Percentiles rank a stretch among this genome's conserved stretches.
phyloP scores from a whole-genome alignment of 2,113 vertebrate genomes.

The Anoura caudifer region DNA sequence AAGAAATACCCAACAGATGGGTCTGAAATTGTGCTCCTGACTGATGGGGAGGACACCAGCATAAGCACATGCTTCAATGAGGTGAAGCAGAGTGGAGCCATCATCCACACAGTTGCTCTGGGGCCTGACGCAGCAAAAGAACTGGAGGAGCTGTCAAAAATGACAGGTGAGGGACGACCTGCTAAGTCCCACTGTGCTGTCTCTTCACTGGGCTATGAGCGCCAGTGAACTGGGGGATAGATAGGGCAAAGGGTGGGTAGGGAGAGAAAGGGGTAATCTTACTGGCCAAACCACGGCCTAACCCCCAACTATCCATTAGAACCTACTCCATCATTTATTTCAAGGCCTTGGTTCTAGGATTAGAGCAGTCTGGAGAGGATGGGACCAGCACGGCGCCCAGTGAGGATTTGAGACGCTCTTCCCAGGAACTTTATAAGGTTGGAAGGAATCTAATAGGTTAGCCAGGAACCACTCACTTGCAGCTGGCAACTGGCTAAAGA shows the following conservation, averaged over 20 bases:
- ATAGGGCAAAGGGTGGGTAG: no score
- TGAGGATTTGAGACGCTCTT: neutral
- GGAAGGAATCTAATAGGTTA: neutral
- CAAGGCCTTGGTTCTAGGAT: neutral
- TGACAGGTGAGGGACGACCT: slow-evolving; percentile 73
- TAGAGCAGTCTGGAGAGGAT: neutral
- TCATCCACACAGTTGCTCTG: slow-evolving; percentile 79
- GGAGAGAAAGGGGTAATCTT: fast-evolving
- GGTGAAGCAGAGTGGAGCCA: slow-evolving; percentile 71
- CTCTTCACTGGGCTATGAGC: neutral
- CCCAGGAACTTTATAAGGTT: neutral
- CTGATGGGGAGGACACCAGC: slow-evolving; percentile 72
- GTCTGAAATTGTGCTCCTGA: slow-evolving; percentile 80
- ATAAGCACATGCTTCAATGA: slow-evolving; percentile 54
- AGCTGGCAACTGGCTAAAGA: neutral
- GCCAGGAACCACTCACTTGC: neutral
- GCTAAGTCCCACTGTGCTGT: neutral
- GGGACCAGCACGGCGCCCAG: neutral
- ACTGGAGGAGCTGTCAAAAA: slow-evolving; percentile 71
- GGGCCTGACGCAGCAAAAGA: slow-evolving; percentile 69
- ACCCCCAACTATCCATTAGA: neutral
- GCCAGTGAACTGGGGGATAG: neutral
- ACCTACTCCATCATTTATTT: neutral
- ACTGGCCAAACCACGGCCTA: neutral
- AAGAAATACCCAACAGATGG: slow-evolving; percentile 67